Percentiles rank a stretch among this genome's conserved stretches.
phyloP scores from a whole-genome alignment of 2,113 vertebrate genomes.

The Callaeas wilsoni region DNA sequence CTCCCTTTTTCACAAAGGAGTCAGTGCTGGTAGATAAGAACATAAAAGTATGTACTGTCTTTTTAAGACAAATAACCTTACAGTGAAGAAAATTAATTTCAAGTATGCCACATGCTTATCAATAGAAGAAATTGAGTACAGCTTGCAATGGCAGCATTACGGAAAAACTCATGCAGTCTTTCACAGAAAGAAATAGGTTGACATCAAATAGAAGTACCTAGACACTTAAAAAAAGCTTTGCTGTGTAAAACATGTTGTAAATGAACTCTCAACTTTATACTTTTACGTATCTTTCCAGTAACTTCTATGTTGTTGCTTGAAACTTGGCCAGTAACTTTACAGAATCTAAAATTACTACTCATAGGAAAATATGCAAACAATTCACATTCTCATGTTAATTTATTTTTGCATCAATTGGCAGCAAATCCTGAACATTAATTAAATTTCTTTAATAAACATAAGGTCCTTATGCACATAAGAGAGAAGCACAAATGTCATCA shows the following conservation, averaged over 20 bases:
- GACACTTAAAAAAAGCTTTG: not conserved
- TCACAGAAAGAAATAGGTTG: not conserved
- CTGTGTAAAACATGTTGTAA: not conserved
- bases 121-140: slow-evolving; percentile 42
- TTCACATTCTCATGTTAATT: not conserved
- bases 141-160: slow-evolving; percentile 28
- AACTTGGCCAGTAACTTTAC: not conserved
- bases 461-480: not conserved
- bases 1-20: not conserved
- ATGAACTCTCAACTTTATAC: not conserved
- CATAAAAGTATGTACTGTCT: slow-evolving; percentile 48
- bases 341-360: not conserved
- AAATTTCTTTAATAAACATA: not conserved
- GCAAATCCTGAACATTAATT: not conserved
- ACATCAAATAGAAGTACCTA: not conserved
- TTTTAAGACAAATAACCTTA: slow-evolving; percentile 57
- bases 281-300: not conserved
- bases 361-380: not conserved
- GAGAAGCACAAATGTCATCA: not conserved
- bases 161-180: slow-evolving; percentile 52
- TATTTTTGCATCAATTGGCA: not conserved
- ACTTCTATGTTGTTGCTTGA: not conserved
- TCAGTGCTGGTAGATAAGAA: slow-evolving; percentile 7
- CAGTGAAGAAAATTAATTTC: slow-evolving; percentile 44
- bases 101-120: slow-evolving; percentile 55